phyloP scores from a whole-genome alignment of 2,113 vertebrate species.

The Pituophis catenifer region DNA sequence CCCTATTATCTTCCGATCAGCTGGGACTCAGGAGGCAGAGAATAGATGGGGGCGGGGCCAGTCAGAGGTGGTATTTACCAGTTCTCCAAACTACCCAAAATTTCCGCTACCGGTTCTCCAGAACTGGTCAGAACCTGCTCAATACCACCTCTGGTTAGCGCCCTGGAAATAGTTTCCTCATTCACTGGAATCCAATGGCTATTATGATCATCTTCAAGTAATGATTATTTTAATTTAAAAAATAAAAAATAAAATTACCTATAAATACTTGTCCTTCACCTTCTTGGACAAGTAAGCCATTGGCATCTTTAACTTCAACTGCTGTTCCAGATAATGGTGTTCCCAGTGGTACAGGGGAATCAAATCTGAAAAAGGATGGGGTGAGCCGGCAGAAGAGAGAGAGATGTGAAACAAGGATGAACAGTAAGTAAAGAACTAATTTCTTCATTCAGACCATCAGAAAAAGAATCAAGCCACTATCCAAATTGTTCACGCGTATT shows the following conservation, averaged over 20 bases:
- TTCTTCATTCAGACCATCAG: not conserved
- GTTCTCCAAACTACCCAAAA: too few species aligned
- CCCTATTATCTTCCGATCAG: too few species aligned
- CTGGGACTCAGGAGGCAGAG: too few species aligned
- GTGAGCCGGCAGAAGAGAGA: not conserved
- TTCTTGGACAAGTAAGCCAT: constrained; percentile 72
- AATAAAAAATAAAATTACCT: constrained; percentile 71
- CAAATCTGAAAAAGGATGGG: constrained; percentile 59
- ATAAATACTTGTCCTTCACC: constrained; percentile 91
- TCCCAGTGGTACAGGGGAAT: constrained; percentile 78
- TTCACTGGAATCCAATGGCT: not conserved
- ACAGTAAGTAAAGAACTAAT: not conserved
- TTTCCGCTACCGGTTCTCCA: too few species aligned
- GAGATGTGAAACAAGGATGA: not conserved
- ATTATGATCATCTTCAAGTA: not conserved
- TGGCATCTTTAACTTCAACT: constrained; percentile 83
- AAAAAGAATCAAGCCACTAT: not conserved
- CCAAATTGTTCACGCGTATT: not conserved
- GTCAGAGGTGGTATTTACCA: too few species aligned
- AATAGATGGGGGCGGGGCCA: too few species aligned
- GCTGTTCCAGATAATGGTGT: constrained; percentile 80
- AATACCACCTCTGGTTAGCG: not conserved
- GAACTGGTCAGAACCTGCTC: too few species aligned
- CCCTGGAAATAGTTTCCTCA: not conserved
- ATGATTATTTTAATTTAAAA: not conserved